A percentile compares a stretch with the other conserved stretches of the same genome.
phyloP scores from a whole-genome alignment of 2,797 vertebrate species.

The Scleropages formosus region DNA sequence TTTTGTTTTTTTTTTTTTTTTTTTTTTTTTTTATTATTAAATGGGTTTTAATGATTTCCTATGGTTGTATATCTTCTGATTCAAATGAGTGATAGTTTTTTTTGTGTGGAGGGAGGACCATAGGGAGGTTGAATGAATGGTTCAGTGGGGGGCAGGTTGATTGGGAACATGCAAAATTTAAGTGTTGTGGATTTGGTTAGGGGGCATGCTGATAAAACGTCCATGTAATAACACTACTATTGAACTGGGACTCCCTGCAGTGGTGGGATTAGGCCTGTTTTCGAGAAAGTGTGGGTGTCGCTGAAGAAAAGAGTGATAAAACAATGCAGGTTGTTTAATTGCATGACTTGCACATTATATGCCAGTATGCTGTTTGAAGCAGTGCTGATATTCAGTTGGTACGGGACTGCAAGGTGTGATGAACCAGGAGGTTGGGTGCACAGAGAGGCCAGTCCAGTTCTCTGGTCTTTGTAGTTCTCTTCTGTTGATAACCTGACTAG shows the following conservation, averaged over 20 bases:
- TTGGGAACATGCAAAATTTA: slow-evolving; percentile 43
- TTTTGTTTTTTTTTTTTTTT: slow-evolving; percentile 46
- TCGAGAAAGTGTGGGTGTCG: slow-evolving; percentile 23
- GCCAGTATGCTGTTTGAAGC: background rate
- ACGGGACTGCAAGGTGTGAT: too few relatives aligned
- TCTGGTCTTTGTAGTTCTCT: background rate
- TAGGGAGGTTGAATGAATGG: slow-evolving; percentile 25
- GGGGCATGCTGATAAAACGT: slow-evolving; percentile 30
- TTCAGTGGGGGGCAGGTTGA: slow-evolving; percentile 31
- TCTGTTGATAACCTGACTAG: background rate
- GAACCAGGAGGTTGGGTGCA: too few relatives aligned
- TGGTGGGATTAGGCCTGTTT: slow-evolving; percentile 27
- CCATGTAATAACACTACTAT: slow-evolving; percentile 23
- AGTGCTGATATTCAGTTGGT: background rate
- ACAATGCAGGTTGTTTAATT: slow-evolving; percentile 41
- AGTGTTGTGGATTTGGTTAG: slow-evolving; percentile 18
- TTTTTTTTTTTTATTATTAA: slow-evolving; percentile 40
- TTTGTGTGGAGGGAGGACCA: slow-evolving; percentile 32
- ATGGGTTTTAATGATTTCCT: slow-evolving; percentile 55
- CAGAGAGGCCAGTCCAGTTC: background rate
- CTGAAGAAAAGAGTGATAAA: background rate
- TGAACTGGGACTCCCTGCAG: slow-evolving; percentile 21
- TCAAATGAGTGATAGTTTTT: slow-evolving; percentile 63
- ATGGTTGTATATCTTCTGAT: slow-evolving; percentile 73
- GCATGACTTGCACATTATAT: background rate